These are phyloP conservation scores for Sporophila hypoxantha DNA, from an alignment of 2,113 vertebrate genomes.

Conservation along the genomic window DNA sequence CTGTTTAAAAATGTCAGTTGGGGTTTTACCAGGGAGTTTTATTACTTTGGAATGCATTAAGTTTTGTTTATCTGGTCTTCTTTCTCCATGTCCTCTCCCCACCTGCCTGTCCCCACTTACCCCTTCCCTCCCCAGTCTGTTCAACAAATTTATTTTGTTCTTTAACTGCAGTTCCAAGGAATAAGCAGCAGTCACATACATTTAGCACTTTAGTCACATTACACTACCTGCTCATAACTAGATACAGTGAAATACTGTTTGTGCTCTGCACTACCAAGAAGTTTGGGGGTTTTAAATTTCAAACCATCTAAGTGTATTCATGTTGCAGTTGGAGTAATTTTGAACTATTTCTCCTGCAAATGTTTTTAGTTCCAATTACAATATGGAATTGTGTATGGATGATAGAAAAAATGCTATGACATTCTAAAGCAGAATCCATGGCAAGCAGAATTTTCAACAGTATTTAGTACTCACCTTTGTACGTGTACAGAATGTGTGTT, in stretches of 20 bases:
- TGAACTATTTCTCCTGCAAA: background rate
- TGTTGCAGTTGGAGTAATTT: background rate
- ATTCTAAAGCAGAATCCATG: background rate
- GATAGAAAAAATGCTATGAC: background rate
- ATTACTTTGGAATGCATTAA: background rate
- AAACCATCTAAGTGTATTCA: background rate
- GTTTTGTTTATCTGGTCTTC: background rate
- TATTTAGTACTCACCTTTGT: background rate
- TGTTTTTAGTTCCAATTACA: background rate
- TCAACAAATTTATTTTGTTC: background rate
- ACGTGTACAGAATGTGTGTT: background rate
- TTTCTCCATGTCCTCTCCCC: background rate
- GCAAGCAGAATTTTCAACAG: background rate
- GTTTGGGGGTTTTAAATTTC: background rate
- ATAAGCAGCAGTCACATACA: background rate
- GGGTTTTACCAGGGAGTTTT: background rate
- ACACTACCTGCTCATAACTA: background rate
- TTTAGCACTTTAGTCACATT: background rate
- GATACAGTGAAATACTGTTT: background rate
- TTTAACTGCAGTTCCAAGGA: background rate
- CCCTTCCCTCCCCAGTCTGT: background rate
- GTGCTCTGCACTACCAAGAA: background rate
- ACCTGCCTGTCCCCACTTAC: background rate
- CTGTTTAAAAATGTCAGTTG: background rate
- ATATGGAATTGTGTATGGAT: background rate